These are phyloP conservation scores for Hetaerina titia DNA, from an alignment of 2,888 invertebrate species.

Conservation along the genomic window DNA sequence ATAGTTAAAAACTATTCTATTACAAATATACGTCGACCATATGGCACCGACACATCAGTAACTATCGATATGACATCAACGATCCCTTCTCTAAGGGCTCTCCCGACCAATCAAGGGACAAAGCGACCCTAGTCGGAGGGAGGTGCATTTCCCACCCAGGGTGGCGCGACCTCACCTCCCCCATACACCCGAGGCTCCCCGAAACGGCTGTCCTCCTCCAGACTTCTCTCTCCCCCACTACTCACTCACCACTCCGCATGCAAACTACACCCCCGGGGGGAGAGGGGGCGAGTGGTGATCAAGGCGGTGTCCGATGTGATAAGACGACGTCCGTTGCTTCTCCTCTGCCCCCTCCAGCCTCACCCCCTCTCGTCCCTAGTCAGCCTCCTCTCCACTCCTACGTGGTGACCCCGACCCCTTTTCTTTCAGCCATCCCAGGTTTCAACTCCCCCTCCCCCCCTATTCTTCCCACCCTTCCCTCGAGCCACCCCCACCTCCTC, in stretches of 20 bases:
- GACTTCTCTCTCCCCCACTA: not conserved
- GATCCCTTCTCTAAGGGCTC: no score
- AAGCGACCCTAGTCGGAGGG: no score
- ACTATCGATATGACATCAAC: no score
- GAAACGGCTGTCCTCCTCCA: not conserved
- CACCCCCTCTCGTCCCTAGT: not conserved
- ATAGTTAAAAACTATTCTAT: no score
- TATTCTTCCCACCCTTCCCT: not conserved
- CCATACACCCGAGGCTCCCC: no score
- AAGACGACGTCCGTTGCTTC: conserved; percentile 13
- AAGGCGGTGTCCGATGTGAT: conserved; percentile 37
- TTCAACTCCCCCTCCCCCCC: not conserved
- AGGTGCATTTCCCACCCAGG: no score
- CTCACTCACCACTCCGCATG: not conserved
- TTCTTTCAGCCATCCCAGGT: not conserved
- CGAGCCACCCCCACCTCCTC: not conserved
- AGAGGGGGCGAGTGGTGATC: not conserved
- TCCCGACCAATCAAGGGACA: no score
- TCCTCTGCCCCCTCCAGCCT: not conserved
- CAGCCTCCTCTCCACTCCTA: no score
- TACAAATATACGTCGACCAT: no score
- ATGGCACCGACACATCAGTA: no score
- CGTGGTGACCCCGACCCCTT: not conserved
- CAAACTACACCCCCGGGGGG: conserved; percentile 33
- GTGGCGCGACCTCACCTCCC: no score